A percentile compares a stretch with the other conserved stretches of the same genome.
These are phyloP conservation scores for Ormyrus rosae DNA, from an alignment of 2,888 invertebrate species.

Conservation along the genomic window DNA sequence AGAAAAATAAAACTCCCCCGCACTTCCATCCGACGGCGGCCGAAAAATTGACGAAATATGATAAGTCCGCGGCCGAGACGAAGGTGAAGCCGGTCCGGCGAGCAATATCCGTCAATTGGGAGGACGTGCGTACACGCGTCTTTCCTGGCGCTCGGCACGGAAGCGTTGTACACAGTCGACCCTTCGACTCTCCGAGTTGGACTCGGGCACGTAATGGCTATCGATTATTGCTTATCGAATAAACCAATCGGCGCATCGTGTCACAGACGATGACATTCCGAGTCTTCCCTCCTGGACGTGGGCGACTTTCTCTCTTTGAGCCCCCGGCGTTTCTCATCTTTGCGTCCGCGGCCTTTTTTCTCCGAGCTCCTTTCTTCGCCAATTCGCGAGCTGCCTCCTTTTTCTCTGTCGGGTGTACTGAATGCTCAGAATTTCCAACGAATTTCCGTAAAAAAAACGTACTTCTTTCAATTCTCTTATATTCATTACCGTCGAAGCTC, in stretches of 20 bases:
- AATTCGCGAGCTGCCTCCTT: not conserved
- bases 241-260: conserved; percentile 63
- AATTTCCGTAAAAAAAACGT: too few species aligned
- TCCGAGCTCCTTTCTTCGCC: not conserved
- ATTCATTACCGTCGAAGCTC: too few species aligned
- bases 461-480: too few species aligned
- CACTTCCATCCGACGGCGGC: not conserved
- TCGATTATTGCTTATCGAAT: conserved; percentile 67
- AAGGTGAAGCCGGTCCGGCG: not conserved
- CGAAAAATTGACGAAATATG: conserved; percentile 55
- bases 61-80: conserved; percentile 38
- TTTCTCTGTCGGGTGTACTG: too few species aligned
- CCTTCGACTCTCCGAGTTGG: not conserved
- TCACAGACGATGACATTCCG: conserved; percentile 33
- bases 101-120: too few species aligned
- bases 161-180: conserved; percentile 31
- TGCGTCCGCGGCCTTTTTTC: conserved; percentile 17
- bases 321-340: conserved; percentile 19
- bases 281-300: not conserved
- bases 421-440: too few species aligned
- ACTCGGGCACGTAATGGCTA: conserved; percentile 56
- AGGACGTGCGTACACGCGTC: conserved; percentile 4
- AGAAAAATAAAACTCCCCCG: not conserved
- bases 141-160: conserved; percentile 42
- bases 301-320: not conserved